Base-by-base conservation (phyloP, 2,113 vertebrate species). In the Chinchilla lanigera region DNA sequence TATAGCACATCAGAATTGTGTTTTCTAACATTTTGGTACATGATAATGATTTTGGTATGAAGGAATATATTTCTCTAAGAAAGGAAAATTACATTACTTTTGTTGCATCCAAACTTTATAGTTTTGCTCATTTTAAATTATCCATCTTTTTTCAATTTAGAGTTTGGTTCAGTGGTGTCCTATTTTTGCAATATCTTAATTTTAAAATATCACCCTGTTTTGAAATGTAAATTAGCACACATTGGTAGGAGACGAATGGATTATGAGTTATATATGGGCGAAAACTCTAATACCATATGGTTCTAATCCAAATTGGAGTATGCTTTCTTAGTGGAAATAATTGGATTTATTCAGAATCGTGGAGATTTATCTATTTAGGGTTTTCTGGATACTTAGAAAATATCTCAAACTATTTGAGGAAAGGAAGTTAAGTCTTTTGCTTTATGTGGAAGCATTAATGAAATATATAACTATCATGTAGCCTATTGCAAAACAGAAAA, bases 181-280 rank as follows among this genome's bases (percentile, higher is more conserved):
- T 86, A 65, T 93, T 95, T 94, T 96, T 96, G 81, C 65, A 97
- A 92, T 97, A 95, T 95, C 80, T 96, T 90, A 94, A 82, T 94
- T 97, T 95, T 84, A 98, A 97, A 97, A 97, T 97, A 97, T 93
- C 95, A 95, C 54, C 60, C 94, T 93, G 60, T 95, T 98, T 97
- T 96, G 90, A 96, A 94, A 97, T 97, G 87, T 97, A 97, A 97
- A 95, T 97, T 92, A 95, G 77, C 65, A 90, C 54, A 96, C 54
- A 96, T 60, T 96, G 90, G 85, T 97, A 93, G 54, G 50, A 95
- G 35, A 89, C 47, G 67, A 93, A 93, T 90, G 87, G 77, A 96
- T 97, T 95, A 83, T 73, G 92, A 93, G 92, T 93, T 97, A 96
- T 91, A 86, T 89, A 96, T 89, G 71, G 90, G 69, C 80, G 94